Percentiles rank a stretch among this genome's conserved stretches.
Evolutionary conservation across 2,888 invertebrate genomes (phyloP).

Genomic region (Sthenelais limicola): DNA sequence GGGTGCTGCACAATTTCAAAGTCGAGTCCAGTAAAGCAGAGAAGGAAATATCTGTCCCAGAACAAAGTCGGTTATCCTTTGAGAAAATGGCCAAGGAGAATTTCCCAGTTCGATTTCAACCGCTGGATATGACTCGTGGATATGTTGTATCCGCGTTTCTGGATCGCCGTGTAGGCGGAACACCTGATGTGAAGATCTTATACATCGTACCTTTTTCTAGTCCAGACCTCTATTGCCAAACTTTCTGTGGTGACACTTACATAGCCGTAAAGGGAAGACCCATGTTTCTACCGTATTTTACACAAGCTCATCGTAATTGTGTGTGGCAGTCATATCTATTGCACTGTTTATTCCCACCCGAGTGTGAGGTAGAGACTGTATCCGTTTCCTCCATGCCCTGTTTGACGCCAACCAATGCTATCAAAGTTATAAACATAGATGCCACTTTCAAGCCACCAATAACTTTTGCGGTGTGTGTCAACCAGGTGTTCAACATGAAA

Average conservation of each 20-base stretch:
- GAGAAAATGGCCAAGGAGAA: too few species aligned
- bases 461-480: not conserved
- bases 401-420: not conserved
- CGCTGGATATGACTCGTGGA: slow-evolving; percentile 1
- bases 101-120: too few species aligned
- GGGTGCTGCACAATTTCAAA: too few species aligned
- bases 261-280: not conserved
- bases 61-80: too few species aligned
- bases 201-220: not conserved
- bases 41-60: too few species aligned
- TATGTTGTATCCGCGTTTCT: slow-evolving; percentile 9
- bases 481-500: not conserved
- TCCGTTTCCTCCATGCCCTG: not conserved
- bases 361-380: not conserved
- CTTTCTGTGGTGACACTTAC: not conserved
- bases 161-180: not conserved
- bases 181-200: not conserved
- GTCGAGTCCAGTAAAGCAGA: too few species aligned
- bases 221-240: not conserved
- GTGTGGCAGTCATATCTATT: slow-evolving; percentile 5
- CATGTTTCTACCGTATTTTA: too few species aligned
- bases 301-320: not conserved
- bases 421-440: not conserved
- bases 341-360: not conserved
- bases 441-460: not conserved